A percentile compares a stretch with the other conserved stretches of the same genome.
These are phyloP conservation scores for Microcebus griseorufus DNA, from an alignment of 2,113 vertebrate genomes.

Conservation along the genomic window DNA sequence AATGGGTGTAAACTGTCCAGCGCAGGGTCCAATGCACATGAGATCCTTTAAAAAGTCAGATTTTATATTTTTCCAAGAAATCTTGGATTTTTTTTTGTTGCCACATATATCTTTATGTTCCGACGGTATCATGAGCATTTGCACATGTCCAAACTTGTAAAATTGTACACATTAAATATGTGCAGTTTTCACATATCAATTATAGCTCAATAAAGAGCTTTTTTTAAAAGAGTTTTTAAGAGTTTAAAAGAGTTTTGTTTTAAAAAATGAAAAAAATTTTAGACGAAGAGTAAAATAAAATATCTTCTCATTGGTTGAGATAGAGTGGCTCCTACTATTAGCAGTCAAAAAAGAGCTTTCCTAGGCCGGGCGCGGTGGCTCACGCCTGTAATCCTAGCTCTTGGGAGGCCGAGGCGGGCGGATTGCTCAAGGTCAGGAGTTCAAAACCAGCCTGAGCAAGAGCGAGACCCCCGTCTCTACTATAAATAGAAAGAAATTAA, in stretches of 20 bases:
- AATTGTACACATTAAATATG: not conserved
- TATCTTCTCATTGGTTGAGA: not conserved
- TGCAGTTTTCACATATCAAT: not conserved
- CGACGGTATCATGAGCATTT: not conserved
- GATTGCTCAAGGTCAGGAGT: no score
- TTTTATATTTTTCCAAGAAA: not conserved
- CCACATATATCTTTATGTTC: not conserved
- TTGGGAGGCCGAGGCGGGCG: no score
- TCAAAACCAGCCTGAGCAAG: no score
- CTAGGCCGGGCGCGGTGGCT: no score
- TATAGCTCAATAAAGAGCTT: not conserved
- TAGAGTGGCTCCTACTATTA: not conserved
- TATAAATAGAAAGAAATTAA: no score
- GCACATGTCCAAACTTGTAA: not conserved
- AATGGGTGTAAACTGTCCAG: not conserved
- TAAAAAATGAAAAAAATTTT: not conserved
- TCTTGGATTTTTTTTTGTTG: not conserved
- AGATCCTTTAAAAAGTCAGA: not conserved
- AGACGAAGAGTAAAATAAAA: not conserved
- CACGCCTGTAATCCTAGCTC: no score
- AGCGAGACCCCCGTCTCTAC: no score
- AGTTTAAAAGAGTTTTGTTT: not conserved
- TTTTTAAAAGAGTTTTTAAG: no score
- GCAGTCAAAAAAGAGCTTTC: not conserved
- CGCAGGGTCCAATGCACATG: no score